Evolutionary conservation across 2,113 vertebrate species (phyloP).

Genomic region (Brienomyrus brachyistius): DNA sequence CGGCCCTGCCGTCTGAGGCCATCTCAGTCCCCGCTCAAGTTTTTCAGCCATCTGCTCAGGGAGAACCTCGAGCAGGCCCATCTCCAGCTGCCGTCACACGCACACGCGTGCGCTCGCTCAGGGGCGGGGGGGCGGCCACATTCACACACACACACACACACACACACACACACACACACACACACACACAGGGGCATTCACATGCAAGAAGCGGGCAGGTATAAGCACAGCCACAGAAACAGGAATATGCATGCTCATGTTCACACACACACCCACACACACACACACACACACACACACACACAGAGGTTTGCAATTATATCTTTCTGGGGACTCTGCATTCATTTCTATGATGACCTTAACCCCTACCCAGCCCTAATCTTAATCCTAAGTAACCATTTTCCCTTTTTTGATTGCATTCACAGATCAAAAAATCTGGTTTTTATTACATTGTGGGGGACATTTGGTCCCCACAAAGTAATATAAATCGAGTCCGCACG

Average conservation of each 20-base stretch:
- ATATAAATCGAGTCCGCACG: background rate
- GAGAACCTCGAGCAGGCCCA: slow-evolving; percentile 1
- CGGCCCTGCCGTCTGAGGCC: background rate
- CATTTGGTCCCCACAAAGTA: background rate
- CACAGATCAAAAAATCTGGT: too few relatives aligned
- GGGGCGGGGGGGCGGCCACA: background rate
- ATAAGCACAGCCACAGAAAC: background rate
- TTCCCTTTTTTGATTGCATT: too few relatives aligned
- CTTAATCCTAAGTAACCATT: too few relatives aligned
- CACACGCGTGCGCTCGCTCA: background rate
- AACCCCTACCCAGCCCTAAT: too few relatives aligned
- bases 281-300: background rate
- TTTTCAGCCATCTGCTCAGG: slow-evolving; percentile 17
- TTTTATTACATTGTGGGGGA: too few relatives aligned
- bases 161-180: background rate
- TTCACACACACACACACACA: background rate
- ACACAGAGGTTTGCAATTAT: background rate
- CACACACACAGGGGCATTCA: too few relatives aligned
- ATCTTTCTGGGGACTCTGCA: too few relatives aligned
- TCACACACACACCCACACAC: background rate
- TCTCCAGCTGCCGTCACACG: background rate
- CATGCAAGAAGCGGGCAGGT: background rate
- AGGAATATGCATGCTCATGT: background rate
- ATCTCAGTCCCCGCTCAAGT: background rate
- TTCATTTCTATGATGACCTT: too few relatives aligned